Evolutionary conservation across 2,888 invertebrate genomes (phyloP), one percentile per base, ranked within the genome.

Genomic region (Noctua fimbriata): DNA sequence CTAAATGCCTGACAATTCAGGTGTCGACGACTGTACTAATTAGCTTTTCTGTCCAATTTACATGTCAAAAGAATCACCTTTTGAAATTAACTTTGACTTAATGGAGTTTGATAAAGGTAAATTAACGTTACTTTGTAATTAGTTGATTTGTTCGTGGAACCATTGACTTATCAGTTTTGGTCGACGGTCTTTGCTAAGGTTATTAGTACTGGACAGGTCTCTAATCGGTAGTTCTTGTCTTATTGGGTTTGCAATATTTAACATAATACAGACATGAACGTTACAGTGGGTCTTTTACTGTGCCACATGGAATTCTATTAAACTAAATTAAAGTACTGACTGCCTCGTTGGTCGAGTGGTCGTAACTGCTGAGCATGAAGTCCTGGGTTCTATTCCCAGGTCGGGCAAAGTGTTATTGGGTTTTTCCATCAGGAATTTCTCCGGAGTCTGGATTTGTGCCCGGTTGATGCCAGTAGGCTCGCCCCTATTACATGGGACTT

Each of bases 61-160:
- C 91, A 92, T 92, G 89, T 90, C 90, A 92, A 92, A 93, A 92
- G 92, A 92, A 91, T 90, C 85, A 87, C 82, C 87, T 87, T 89
- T 89, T 86, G 58, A 83, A 89, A 88, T 90, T 81, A 89, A 82
- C 85, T 86, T 86, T 69, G 69, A 82, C 76, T 82, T 87, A 86
- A 91, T 88, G 80, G 87, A 89, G 84, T 86, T 88, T 79, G 71
- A 73, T 83, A 77, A 87, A 81, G 76, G 82, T 73, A 84, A 87
- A 85, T 87, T 81, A 73, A 69, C 83, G 55, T 72, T 76, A 69
- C 58, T n/a, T 28, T 74, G 58, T 76, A 85, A 89, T 82, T 73
- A 47, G 18, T 78, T 71, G 10, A 67, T 71, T 49, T 67, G 58
- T 69, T 14, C n/a, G 18, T 49, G 28, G 18, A 28, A 44, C 16